Evolutionary conservation across 2,888 invertebrate genomes (phyloP).

Genomic region (Aphidius colemani): DNA sequence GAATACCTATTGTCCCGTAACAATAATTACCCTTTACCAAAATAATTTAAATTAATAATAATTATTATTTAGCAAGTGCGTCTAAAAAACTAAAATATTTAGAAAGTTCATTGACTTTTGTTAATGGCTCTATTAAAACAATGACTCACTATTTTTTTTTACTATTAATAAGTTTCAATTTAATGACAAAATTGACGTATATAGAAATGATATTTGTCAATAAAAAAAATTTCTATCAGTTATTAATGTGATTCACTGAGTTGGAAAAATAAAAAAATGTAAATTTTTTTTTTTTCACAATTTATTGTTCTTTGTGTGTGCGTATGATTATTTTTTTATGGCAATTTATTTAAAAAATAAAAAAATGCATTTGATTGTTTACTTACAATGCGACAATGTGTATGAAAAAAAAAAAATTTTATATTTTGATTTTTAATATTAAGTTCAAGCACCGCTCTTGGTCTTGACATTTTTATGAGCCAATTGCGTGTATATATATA

Average conservation of each 20-base stretch:
- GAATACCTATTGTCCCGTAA: background rate
- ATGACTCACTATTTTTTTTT: too few relatives aligned
- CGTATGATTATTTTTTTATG: background rate
- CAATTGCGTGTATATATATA: slow-evolving; percentile 32
- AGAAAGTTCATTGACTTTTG: too few relatives aligned
- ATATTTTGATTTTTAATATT: background rate
- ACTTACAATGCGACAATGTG: background rate
- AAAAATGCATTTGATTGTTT: background rate
- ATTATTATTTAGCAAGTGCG: too few relatives aligned
- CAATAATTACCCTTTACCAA: too few relatives aligned
- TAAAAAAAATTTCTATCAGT: background rate
- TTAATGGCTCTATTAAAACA: too few relatives aligned
- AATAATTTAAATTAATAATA: too few relatives aligned
- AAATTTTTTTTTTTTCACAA: background rate
- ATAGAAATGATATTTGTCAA: too few relatives aligned
- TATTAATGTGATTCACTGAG: too few relatives aligned
- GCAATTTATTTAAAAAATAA: background rate
- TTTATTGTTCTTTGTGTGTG: background rate
- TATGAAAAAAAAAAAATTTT: slow-evolving; percentile 1
- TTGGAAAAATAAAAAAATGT: background rate
- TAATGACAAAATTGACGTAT: background rate
- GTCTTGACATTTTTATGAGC: slow-evolving; percentile 33
- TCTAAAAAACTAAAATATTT: too few relatives aligned
- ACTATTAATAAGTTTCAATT: background rate
- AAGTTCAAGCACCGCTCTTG: background rate